Percentiles rank a stretch among this genome's conserved stretches.
These are phyloP conservation scores for Melanogrammus aeglefinus DNA, from an alignment of 2,797 vertebrate genomes.

Conservation along the genomic window DNA sequence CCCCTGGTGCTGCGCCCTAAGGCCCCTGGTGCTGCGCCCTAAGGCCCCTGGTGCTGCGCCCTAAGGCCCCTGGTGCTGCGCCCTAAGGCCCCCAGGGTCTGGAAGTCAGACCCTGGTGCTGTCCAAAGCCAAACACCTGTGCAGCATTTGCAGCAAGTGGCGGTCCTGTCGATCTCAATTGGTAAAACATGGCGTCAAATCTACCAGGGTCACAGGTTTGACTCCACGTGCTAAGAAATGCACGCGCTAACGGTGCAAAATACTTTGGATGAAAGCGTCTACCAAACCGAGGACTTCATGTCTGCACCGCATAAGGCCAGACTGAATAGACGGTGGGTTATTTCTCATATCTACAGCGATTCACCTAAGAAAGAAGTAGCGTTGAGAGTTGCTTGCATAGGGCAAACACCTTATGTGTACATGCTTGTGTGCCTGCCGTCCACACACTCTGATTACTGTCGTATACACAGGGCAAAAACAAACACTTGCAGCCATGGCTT, in stretches of 20 bases:
- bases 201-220: neutral
- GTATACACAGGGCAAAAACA: constrained; percentile 11
- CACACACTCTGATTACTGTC: neutral
- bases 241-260: neutral
- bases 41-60: no score
- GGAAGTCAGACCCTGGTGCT: no score
- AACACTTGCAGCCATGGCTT: constrained; percentile 9
- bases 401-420: constrained; percentile 2
- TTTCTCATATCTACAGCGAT: neutral
- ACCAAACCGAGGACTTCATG: neutral
- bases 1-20: no score
- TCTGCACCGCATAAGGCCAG: neutral
- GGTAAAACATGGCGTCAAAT: neutral
- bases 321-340: neutral
- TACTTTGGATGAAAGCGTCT: neutral
- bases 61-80: no score
- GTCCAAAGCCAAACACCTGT: no score
- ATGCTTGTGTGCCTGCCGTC: constrained; percentile 11
- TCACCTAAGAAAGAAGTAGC: neutral
- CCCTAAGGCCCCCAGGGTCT: no score
- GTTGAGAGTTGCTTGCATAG: neutral
- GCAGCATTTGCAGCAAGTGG: neutral
- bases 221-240: neutral
- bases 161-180: neutral
- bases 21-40: no score